Evolutionary conservation across 2,888 invertebrate species (phyloP).

Genomic region (Pandemis corylana): DNA sequence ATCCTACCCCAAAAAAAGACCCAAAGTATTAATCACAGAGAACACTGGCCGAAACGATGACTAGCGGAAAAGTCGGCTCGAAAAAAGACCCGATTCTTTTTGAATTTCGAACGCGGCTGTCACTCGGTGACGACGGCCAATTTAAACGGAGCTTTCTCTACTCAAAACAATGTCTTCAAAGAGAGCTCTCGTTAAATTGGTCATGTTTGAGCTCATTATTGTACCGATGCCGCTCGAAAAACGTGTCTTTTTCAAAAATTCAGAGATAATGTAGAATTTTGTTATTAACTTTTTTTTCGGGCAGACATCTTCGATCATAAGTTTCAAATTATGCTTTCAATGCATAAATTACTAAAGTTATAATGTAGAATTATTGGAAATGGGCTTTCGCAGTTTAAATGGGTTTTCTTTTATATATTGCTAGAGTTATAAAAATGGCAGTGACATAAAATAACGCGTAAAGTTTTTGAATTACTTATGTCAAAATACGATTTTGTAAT

Average conservation of each 20-base stretch:
- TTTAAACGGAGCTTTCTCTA: conserved; percentile 48
- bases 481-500: too few relatives aligned
- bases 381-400: conserved; percentile 3
- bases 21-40: conserved; percentile 76
- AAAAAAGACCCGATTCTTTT: conserved; percentile 65
- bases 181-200: conserved; percentile 52
- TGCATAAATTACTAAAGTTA: conserved; percentile 44
- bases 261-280: conserved; percentile 62
- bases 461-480: background rate
- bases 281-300: conserved; percentile 51
- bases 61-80: conserved; percentile 69
- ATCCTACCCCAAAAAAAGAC: conserved; percentile 50
- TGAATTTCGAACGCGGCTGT: conserved; percentile 71
- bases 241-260: conserved; percentile 71
- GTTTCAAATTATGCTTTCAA: conserved; percentile 41
- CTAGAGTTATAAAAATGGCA: background rate
- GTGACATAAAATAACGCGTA: background rate
- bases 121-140: conserved; percentile 58
- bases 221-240: conserved; percentile 54
- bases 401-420: conserved; percentile 19
- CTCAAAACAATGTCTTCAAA: background rate
- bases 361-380: background rate
- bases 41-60: conserved; percentile 73
- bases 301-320: conserved; percentile 45
- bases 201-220: conserved; percentile 60